Conservation (phyloP, 2,113 vertebrate species). For the Paratilapia polleni region DNA sequence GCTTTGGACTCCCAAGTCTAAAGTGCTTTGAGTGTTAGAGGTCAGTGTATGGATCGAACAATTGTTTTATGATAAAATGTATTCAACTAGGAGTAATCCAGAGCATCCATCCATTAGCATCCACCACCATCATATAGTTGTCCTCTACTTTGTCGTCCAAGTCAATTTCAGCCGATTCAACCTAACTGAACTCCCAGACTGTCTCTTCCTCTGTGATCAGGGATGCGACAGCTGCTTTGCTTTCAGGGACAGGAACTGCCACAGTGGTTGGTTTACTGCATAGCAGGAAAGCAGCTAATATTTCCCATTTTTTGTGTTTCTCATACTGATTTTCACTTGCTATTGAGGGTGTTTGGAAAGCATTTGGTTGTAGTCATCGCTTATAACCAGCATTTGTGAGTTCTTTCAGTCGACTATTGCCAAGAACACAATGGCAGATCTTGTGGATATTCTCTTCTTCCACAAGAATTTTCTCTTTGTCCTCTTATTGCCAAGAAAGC, state of each 20-base stretch:
- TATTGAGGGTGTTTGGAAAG: background rate
- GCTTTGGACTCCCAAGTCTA: too few species aligned
- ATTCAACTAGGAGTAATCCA: too few species aligned
- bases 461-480: background rate
- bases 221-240: background rate
- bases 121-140: too few species aligned
- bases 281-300: background rate
- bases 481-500: background rate
- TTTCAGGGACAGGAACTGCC: background rate
- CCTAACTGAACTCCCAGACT: background rate
- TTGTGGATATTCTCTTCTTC: background rate
- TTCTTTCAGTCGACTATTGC: background rate
- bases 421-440: background rate
- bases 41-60: too few species aligned
- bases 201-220: background rate
- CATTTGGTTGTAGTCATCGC: too few species aligned
- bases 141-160: background rate
- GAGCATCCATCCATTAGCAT: too few species aligned
- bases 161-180: background rate
- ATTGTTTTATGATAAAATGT: too few species aligned
- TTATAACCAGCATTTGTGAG: background rate
- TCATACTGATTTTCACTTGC: background rate
- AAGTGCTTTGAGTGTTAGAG: too few species aligned
- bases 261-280: background rate
- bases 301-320: background rate